Evolutionary conservation across 30 jellyfish, hydroid and myxozoan genomes (phyloP).

Genomic region (Aurelia aurita complex sp. Pacific): DNA sequence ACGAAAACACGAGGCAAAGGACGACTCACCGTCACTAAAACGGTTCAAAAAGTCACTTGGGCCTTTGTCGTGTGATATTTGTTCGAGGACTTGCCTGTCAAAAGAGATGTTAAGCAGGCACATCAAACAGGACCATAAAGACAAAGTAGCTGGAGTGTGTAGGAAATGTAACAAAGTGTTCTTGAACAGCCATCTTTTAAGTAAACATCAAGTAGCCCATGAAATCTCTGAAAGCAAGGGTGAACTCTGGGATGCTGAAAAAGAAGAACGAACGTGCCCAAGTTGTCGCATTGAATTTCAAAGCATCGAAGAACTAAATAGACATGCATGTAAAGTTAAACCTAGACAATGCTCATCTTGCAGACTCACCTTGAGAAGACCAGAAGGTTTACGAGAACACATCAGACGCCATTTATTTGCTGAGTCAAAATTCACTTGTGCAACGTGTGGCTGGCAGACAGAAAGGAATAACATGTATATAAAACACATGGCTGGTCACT

Average conservation of each 20-base stretch:
- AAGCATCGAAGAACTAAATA: background rate
- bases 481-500: slow-evolving; percentile 33
- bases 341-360: slow-evolving; percentile 17
- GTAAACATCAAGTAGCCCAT: slow-evolving; percentile 3
- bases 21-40: background rate
- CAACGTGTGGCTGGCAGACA: slow-evolving; percentile 10
- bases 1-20: background rate
- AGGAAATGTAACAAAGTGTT: background rate
- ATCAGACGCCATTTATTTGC: background rate
- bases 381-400: background rate
- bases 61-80: background rate
- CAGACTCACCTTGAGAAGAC: background rate
- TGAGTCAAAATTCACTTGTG: background rate
- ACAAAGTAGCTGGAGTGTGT: background rate
- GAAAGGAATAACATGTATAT: background rate
- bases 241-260: slow-evolving; percentile 12
- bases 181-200: background rate
- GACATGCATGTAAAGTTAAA: slow-evolving; percentile 4
- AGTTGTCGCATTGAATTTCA: slow-evolving; percentile 23
- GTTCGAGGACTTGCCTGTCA: background rate
- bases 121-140: background rate
- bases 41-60: background rate
- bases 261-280: slow-evolving; percentile 16
- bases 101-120: background rate
- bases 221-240: background rate